Percentiles rank a stretch among this genome's conserved stretches.
Evolutionary conservation across 2,888 invertebrate genomes (phyloP).

Genomic region (Drosophila testacea): DNA sequence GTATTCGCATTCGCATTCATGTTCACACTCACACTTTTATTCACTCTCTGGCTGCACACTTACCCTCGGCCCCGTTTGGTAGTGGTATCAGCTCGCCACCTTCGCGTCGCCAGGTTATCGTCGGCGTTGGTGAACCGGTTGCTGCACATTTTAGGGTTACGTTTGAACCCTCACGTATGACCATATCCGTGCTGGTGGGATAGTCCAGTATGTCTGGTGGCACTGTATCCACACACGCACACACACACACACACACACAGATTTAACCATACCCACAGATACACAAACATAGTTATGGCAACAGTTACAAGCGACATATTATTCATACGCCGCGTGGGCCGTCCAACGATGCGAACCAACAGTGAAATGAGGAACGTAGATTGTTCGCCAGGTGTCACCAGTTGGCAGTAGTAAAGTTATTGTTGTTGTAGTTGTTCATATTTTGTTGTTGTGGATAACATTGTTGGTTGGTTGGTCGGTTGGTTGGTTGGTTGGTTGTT

Average conservation of each 20-base stretch:
- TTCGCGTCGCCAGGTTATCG: constrained; percentile 94
- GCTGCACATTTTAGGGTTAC: constrained; percentile 95
- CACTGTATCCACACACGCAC: constrained; percentile 86
- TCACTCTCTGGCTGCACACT: constrained; percentile 51
- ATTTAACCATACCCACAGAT: background rate
- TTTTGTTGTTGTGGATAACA: constrained; percentile 42
- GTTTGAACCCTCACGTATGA: constrained; percentile 93
- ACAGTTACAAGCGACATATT: constrained; percentile 66
- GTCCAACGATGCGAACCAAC: constrained; percentile 32
- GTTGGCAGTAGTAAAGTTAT: constrained; percentile 25
- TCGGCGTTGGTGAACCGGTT: constrained; percentile 94
- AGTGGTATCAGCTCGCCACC: constrained; percentile 91
- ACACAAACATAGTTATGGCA: constrained; percentile 42
- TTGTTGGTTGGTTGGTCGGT: constrained; percentile 45
- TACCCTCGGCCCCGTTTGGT: constrained; percentile 90
- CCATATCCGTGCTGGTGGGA: constrained; percentile 93
- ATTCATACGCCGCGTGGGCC: constrained; percentile 73
- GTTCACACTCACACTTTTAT: constrained; percentile 11
- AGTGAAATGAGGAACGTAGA: constrained; percentile 40
- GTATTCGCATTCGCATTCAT: constrained; percentile 1
- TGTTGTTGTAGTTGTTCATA: constrained; percentile 24
- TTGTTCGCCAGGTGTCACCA: constrained; percentile 65
- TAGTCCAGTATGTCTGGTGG: constrained; percentile 94
- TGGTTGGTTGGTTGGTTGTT: constrained; percentile 42
- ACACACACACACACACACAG: constrained; percentile 16